These are phyloP conservation scores for Cervus canadensis DNA, from an alignment of 2,113 vertebrate species.

Conservation along the genomic window DNA sequence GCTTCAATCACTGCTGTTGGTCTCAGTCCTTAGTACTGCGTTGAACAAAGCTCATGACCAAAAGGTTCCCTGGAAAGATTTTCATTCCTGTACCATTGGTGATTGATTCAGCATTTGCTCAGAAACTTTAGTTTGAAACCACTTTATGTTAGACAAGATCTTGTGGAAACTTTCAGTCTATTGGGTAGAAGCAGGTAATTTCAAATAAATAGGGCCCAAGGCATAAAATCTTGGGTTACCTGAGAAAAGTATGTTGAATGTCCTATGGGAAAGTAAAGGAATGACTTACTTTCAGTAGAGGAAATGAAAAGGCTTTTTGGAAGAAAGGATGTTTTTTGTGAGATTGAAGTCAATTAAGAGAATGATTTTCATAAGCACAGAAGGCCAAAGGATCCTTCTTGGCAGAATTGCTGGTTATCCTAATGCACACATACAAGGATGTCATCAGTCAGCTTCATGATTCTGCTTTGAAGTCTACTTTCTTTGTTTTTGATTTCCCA, in stretches of 20 bases:
- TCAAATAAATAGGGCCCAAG: not conserved
- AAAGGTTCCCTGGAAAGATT: not conserved
- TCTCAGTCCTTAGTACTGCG: not conserved
- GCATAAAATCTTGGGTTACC: not conserved
- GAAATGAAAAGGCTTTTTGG: not conserved
- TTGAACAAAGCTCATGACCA: not conserved
- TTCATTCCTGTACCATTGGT: not conserved
- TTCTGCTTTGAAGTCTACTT: not conserved
- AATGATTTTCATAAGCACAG: not conserved
- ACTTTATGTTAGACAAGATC: not conserved
- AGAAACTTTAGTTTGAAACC: not conserved
- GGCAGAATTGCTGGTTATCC: not conserved
- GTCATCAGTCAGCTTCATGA: not conserved
- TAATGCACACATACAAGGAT: not conserved
- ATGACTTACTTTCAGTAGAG: conserved; percentile 31
- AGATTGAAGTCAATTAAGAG: not conserved
- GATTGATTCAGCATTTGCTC: not conserved
- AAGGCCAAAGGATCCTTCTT: not conserved
- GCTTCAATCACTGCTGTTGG: not conserved
- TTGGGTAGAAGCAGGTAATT: not conserved
- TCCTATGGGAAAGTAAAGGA: not conserved
- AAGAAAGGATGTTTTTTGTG: conserved; percentile 35
- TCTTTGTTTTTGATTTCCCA: not conserved
- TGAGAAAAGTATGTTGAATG: not conserved
- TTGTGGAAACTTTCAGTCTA: not conserved